A percentile compares a stretch with the other conserved stretches of the same genome.
phyloP scores from a whole-genome alignment of 2,888 invertebrate species.

The Andrena bucephala region DNA sequence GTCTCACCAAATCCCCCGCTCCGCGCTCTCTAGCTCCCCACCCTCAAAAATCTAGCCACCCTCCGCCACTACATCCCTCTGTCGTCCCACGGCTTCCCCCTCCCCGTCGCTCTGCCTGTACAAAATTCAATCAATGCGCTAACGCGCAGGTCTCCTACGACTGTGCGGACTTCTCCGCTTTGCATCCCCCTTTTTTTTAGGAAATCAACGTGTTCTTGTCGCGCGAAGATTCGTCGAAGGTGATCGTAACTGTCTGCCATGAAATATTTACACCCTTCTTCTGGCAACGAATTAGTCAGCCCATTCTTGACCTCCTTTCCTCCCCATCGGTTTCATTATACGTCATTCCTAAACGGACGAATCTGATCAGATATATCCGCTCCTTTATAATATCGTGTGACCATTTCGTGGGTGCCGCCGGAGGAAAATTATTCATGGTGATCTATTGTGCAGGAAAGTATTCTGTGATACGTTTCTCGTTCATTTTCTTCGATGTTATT shows the following conservation, averaged over 20 bases:
- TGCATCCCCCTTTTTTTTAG: constrained; percentile 15
- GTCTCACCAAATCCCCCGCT: constrained; percentile 65
- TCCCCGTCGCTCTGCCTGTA: constrained; percentile 58
- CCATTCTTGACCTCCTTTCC: background rate
- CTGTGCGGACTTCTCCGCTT: constrained; percentile 57
- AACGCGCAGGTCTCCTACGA: constrained; percentile 68
- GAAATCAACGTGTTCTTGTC: constrained; percentile 33
- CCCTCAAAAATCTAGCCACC: constrained; percentile 63
- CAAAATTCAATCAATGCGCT: constrained; percentile 79
- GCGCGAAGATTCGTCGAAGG: constrained; percentile 26
- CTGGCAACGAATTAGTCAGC: background rate
- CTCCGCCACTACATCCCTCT: constrained; percentile 17
- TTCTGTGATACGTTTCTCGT: background rate
- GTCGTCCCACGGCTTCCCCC: constrained; percentile 43
- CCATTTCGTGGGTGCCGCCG: background rate
- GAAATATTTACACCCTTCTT: background rate
- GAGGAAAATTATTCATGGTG: background rate
- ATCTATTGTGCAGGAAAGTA: background rate
- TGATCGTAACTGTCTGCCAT: constrained; percentile 1
- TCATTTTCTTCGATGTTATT: background rate
- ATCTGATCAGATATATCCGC: background rate
- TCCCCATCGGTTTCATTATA: background rate
- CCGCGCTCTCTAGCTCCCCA: constrained; percentile 39
- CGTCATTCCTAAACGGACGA: background rate
- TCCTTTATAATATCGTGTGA: background rate